Evolutionary conservation across 2,113 vertebrate genomes (phyloP).

Genomic region (Alexandromys fortis): DNA sequence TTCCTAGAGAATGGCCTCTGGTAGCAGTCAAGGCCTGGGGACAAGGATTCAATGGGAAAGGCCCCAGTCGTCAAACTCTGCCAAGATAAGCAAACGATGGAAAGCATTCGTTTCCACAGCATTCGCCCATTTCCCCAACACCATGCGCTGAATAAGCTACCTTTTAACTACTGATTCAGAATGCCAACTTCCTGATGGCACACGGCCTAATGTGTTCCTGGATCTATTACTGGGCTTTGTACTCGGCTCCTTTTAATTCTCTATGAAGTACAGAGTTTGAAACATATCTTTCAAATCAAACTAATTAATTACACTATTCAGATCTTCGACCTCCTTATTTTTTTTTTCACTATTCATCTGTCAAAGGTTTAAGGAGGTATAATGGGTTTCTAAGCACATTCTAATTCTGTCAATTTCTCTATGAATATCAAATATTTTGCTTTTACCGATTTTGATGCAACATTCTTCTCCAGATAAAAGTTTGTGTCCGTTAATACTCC

Average conservation of each 20-base stretch:
- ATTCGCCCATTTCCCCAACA: constrained; percentile 49
- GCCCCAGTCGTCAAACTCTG: background rate
- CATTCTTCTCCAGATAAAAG: constrained; percentile 41
- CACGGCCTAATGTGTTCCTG: constrained; percentile 8
- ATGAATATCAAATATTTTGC: constrained; percentile 56
- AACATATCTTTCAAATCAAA: constrained; percentile 51
- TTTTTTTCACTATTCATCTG: constrained; percentile 57
- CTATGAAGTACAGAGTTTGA: constrained; percentile 43
- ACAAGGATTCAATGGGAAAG: constrained; percentile 17
- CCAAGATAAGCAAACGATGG: constrained; percentile 18
- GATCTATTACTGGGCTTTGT: constrained; percentile 52
- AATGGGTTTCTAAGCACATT: background rate
- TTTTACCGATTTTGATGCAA: constrained; percentile 56
- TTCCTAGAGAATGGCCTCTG: constrained; percentile 50
- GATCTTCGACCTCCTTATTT: constrained; percentile 1
- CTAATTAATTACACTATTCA: constrained; percentile 61
- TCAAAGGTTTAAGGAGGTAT: constrained; percentile 30
- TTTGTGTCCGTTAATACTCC: constrained; percentile 40
- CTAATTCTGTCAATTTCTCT: constrained; percentile 63
- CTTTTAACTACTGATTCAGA: constrained; percentile 47
- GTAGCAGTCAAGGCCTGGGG: background rate
- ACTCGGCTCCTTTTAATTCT: constrained; percentile 45
- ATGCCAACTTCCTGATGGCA: constrained; percentile 46
- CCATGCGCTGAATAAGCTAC: constrained; percentile 57
- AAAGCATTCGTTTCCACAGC: constrained; percentile 41